These are phyloP conservation scores for Argyra leucocephala DNA, from an alignment of 2,888 invertebrate species.

Conservation along the genomic window DNA sequence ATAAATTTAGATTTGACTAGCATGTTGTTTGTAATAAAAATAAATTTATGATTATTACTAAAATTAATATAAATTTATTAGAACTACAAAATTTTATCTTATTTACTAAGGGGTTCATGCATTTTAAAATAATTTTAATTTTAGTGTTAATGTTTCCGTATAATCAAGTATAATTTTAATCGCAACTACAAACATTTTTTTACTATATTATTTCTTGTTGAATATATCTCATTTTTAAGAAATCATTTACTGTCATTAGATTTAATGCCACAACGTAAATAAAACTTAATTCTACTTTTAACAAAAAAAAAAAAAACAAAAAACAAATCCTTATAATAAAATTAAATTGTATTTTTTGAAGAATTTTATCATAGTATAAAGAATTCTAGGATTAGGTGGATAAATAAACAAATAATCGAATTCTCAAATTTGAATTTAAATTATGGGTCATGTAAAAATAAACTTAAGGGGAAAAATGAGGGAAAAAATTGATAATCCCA, in stretches of 20 bases:
- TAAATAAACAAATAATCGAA: neutral
- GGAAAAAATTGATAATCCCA: neutral
- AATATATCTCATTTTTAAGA: neutral
- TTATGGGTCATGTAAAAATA: neutral
- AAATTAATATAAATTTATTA: conserved; percentile 3
- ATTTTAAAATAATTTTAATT: conserved; percentile 6
- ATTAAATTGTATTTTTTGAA: conserved; percentile 3
- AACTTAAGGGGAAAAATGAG: neutral
- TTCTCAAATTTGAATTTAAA: conserved; percentile 4
- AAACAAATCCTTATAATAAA: conserved; percentile 4
- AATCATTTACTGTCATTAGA: conserved; percentile 1
- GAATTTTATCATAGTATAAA: conserved; percentile 6
- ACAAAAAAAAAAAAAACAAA: neutral
- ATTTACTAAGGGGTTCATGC: conserved; percentile 6
- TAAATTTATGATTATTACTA: conserved; percentile 6
- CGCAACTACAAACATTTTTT: neutral
- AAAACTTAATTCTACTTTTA: conserved; percentile 1
- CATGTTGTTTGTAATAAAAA: conserved; percentile 6
- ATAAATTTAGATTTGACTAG: conserved; percentile 6
- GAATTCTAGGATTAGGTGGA: neutral
- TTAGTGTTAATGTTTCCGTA: conserved; percentile 5
- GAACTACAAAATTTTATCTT: conserved; percentile 6
- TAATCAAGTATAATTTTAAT: conserved; percentile 5
- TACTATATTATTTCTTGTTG: neutral
- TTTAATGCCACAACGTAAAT: conserved; percentile 4